phyloP scores from a whole-genome alignment of 2,113 vertebrate genomes.

The Triplophysa rosa region DNA sequence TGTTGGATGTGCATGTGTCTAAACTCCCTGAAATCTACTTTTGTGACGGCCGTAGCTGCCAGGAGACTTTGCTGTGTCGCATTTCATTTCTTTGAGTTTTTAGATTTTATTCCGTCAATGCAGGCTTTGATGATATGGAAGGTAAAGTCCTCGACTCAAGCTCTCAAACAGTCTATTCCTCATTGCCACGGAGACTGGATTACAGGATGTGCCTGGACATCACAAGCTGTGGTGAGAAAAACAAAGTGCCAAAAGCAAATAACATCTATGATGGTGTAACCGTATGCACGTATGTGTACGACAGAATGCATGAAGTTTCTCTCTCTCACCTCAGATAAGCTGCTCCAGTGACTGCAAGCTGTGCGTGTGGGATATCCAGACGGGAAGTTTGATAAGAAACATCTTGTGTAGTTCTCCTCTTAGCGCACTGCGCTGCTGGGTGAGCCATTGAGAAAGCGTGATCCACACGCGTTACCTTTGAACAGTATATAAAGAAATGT shows the following conservation, averaged over 20 bases:
- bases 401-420: slow-evolving; percentile 75
- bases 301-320: background rate
- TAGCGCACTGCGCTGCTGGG: slow-evolving; percentile 73
- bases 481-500: too few species aligned
- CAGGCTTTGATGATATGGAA: slow-evolving; percentile 82
- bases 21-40: too few species aligned
- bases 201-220: slow-evolving; percentile 81
- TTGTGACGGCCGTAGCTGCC: too few species aligned
- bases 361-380: slow-evolving; percentile 75
- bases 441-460: slow-evolving; percentile 60
- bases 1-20: too few species aligned
- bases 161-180: slow-evolving; percentile 66
- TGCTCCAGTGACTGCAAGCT: slow-evolving; percentile 80
- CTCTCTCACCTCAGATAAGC: slow-evolving; percentile 69
- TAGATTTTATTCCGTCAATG: too few species aligned
- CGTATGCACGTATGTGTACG: background rate
- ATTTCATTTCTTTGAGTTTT: too few species aligned
- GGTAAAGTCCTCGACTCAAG: slow-evolving; percentile 61
- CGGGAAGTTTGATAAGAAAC: slow-evolving; percentile 62
- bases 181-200: slow-evolving; percentile 87
- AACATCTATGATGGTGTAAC: background rate
- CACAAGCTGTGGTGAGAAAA: slow-evolving; percentile 56
- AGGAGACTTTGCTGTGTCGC: too few species aligned
- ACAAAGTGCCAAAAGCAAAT: background rate
- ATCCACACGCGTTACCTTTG: background rate